Evolutionary conservation across 2,797 vertebrate genomes (phyloP).

Genomic region (Galaxias olidus): DNA sequence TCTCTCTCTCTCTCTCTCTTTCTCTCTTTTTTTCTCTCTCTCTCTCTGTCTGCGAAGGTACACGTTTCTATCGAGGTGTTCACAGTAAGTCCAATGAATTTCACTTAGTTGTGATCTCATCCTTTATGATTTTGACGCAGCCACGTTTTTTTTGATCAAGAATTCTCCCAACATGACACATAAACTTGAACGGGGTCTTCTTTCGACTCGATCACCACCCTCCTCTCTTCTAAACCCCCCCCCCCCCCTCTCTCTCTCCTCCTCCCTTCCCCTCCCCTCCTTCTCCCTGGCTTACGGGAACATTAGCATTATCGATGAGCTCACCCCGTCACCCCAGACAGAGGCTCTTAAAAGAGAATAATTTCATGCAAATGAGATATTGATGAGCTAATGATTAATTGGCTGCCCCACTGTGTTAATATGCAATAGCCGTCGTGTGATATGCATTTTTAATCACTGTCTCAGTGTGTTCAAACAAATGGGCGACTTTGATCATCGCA

Average conservation of each 20-base stretch:
- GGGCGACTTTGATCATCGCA: slow-evolving; percentile 80
- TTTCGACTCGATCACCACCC: too few relatives aligned
- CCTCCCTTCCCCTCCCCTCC: slow-evolving; percentile 70
- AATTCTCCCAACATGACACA: slow-evolving; percentile 54
- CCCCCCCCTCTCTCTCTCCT: slow-evolving; percentile 5
- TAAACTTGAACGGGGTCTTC: slow-evolving; percentile 60
- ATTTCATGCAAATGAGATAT: slow-evolving; percentile 99
- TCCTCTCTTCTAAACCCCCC: slow-evolving; percentile 3
- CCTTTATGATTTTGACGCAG: too few relatives aligned
- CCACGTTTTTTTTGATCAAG: not conserved
- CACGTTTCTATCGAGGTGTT: too few relatives aligned
- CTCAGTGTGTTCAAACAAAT: slow-evolving; percentile 94
- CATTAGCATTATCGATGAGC: slow-evolving; percentile 99
- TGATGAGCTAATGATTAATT: slow-evolving; percentile 99
- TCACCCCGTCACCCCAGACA: slow-evolving; percentile 97
- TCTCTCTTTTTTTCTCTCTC: too few relatives aligned
- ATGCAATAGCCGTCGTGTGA: slow-evolving; percentile 95
- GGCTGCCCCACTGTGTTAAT: slow-evolving; percentile 95
- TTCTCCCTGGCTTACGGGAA: slow-evolving; percentile 83
- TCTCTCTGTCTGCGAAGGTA: too few relatives aligned
- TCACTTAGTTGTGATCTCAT: too few relatives aligned
- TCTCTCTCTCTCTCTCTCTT: not conserved
- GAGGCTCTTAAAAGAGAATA: slow-evolving; percentile 98
- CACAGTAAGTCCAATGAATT: too few relatives aligned
- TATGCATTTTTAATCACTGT: slow-evolving; percentile 98